Evolutionary conservation across 2,888 invertebrate genomes (phyloP), one percentile per base, ranked within the genome.

Genomic region (Cecidostiba fungosa): DNA sequence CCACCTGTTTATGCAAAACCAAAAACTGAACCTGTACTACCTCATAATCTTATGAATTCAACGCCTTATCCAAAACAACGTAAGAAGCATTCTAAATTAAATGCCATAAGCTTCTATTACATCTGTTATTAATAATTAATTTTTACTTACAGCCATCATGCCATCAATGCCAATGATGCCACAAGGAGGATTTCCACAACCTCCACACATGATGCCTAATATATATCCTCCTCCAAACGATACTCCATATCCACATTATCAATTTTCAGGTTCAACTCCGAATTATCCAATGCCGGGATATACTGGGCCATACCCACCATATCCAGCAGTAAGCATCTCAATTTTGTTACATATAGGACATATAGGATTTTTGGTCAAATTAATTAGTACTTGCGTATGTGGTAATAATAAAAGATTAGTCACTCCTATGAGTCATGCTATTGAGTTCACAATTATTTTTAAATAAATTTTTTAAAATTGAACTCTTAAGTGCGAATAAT

Each of bases 1-100:
- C 99, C 99, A 82, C 99, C 99, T 2, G 99, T 99, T 5, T 98
- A 96, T 94, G 95, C 98, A 0, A 97, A 96, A 92, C 95, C 95
- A 26, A 95, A 95, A 87, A 94, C 94, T 84, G 95, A 94, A 86
- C 26, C 74, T 62, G 39, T 82, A 0, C 36, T 78, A 6, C 70
- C 85, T 26, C 86, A 86, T 79, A 86, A 80, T 10, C 89, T 90
- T 87, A 89, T 91, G 43, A 89, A 90, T 73, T 89, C 93, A 1
- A 91, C 94, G 5, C 95, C 95, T 54, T 96, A 96, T 90, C 95
- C 95, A 47, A 88, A 93, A 66, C 94, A 94, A 90, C 90, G 95
- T 95, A 90, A 94, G 93, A 92, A 77, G 3, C 47, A 85, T 79
- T 79, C 70, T 83, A 26, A 59, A 76, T 69, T 77, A 50, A 77